These are phyloP conservation scores for Stenichneumon culpator DNA, from an alignment of 2,888 invertebrate species.

Conservation along the genomic window DNA sequence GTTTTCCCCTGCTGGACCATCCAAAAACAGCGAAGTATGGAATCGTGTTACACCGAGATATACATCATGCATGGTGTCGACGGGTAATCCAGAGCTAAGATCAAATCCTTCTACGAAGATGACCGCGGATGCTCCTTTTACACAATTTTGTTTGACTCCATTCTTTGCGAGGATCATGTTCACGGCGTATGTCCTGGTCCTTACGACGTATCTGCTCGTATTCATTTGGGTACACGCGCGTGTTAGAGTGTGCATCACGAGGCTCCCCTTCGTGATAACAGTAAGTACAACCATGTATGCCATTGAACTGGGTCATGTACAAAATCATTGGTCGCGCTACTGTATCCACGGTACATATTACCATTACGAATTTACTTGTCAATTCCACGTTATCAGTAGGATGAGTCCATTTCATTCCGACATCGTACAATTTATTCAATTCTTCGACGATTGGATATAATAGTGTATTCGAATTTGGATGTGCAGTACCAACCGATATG, in stretches of 20 bases:
- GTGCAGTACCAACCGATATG: too few relatives aligned
- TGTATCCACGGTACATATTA: not conserved
- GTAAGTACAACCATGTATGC: conserved; percentile 9
- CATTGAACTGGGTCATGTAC: not conserved
- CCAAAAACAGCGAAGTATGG: not conserved
- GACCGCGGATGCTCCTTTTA: not conserved
- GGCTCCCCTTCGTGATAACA: conserved; percentile 4
- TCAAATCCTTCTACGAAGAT: not conserved
- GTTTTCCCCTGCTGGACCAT: not conserved
- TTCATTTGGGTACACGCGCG: not conserved
- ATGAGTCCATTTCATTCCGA: too few relatives aligned
- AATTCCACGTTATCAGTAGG: not conserved
- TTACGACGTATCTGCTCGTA: not conserved
- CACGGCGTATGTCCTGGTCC: conserved; percentile 7
- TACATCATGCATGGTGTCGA: not conserved
- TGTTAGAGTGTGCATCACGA: not conserved
- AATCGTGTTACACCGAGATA: conserved; percentile 2
- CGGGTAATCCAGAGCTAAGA: not conserved
- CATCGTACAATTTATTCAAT: too few relatives aligned
- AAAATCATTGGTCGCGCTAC: not conserved
- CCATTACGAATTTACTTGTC: conserved; percentile 2
- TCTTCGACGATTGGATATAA: too few relatives aligned
- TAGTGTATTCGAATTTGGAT: too few relatives aligned
- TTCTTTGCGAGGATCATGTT: not conserved
- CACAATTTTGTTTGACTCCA: too few relatives aligned